Evolutionary conservation across 2,888 invertebrate species (phyloP).

Genomic region (Syrista parreyssii): DNA sequence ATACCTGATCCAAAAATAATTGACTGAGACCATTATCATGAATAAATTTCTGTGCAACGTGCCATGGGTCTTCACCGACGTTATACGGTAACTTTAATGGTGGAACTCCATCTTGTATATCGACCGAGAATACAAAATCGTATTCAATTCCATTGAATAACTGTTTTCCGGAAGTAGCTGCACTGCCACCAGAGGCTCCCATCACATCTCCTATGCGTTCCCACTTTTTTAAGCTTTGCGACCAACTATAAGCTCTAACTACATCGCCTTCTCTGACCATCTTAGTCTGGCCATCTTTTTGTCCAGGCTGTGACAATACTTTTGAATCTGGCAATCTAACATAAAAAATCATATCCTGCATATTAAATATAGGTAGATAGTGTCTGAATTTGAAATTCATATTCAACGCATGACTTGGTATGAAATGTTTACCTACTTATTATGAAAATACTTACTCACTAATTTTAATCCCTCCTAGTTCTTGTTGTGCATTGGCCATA

Average conservation of each 20-base stretch:
- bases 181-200: slow-evolving; percentile 78
- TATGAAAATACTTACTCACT: slow-evolving; percentile 74
- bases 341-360: slow-evolving; percentile 13
- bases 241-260: slow-evolving; percentile 86
- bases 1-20: slow-evolving; percentile 83
- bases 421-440: slow-evolving; percentile 9
- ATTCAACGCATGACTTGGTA: slow-evolving; percentile 8
- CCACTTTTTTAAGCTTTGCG: slow-evolving; percentile 76
- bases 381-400: background rate
- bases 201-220: slow-evolving; percentile 90
- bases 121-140: slow-evolving; percentile 96
- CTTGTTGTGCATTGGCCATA: slow-evolving; percentile 73
- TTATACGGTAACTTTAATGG: slow-evolving; percentile 93
- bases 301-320: slow-evolving; percentile 81
- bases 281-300: slow-evolving; percentile 84
- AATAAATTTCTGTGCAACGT: slow-evolving; percentile 90
- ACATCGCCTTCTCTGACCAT: slow-evolving; percentile 81
- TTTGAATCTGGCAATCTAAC: slow-evolving; percentile 84
- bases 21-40: slow-evolving; percentile 86
- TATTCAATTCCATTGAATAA: slow-evolving; percentile 90
- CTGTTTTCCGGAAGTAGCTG: slow-evolving; percentile 78
- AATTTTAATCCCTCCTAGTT: slow-evolving; percentile 87
- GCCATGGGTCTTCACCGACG: slow-evolving; percentile 90
- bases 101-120: slow-evolving; percentile 90
- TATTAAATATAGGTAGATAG: slow-evolving; percentile 10